Evolutionary conservation across 2,113 vertebrate species (phyloP).

Genomic region (Solea solea): DNA sequence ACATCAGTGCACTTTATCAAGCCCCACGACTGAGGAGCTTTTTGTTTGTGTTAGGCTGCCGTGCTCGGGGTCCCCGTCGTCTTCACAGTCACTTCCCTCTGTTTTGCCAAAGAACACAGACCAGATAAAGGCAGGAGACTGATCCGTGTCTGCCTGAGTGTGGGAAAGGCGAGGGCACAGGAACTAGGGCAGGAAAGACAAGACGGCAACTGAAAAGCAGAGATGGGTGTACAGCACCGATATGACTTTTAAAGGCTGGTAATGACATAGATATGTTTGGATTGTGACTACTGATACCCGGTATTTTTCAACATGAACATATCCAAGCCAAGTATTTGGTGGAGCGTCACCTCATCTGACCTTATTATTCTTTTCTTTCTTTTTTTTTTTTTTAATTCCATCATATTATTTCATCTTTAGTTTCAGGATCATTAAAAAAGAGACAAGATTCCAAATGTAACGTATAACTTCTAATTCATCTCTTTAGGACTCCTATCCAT

Average conservation of each 20-base stretch:
- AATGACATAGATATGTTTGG: constrained; percentile 67
- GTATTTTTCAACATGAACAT: constrained; percentile 29
- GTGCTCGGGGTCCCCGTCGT: constrained; percentile 73
- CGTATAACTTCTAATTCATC: no score
- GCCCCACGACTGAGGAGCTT: constrained; percentile 40
- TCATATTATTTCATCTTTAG: no score
- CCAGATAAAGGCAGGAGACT: constrained; percentile 78
- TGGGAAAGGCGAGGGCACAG: constrained; percentile 85
- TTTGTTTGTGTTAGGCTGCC: constrained; percentile 61
- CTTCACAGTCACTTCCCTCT: constrained; percentile 88
- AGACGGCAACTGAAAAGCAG: constrained; percentile 58
- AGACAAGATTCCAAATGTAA: no score
- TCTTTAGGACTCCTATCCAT: no score
- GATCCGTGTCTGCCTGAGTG: constrained; percentile 77
- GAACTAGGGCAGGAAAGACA: constrained; percentile 74
- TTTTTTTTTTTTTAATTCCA: no score
- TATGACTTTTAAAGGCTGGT: constrained; percentile 42
- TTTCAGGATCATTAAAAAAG: no score
- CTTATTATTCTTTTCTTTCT: neutral
- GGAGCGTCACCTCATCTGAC: neutral
- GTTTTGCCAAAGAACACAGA: constrained; percentile 91
- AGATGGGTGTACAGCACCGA: constrained; percentile 58
- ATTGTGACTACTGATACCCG: constrained; percentile 41
- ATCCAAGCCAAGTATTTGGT: constrained; percentile 33
- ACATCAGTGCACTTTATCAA: constrained; percentile 61